A percentile compares a stretch with the other conserved stretches of the same genome.
Conservation (phyloP, 2,113 vertebrate species). For the Stigmatopora argus region DNA sequence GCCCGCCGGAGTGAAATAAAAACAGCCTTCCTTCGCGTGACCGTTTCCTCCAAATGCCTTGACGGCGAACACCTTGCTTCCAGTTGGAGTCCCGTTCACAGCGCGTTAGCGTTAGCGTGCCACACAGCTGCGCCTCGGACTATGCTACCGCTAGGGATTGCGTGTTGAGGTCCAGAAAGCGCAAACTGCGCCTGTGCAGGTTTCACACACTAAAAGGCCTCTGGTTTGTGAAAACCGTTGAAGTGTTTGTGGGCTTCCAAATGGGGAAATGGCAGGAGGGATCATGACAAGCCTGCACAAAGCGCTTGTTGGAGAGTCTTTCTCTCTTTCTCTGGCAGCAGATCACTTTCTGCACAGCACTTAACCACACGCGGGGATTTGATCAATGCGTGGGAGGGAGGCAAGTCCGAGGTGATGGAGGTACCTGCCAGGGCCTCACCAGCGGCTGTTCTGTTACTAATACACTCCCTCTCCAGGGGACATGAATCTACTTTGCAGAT, state of each 20-base stretch:
- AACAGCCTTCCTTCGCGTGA: constrained; percentile 28
- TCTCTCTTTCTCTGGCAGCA: constrained; percentile 39
- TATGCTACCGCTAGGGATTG: constrained; percentile 36
- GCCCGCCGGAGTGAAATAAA: constrained; percentile 11
- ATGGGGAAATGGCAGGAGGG: background rate
- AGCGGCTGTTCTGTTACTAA: constrained; percentile 64
- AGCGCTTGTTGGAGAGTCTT: constrained; percentile 20
- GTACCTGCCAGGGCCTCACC: constrained; percentile 57
- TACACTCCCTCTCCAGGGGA: constrained; percentile 44
- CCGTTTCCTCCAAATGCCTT: constrained; percentile 49
- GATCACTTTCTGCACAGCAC: constrained; percentile 47
- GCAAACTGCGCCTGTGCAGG: background rate
- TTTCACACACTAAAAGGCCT: constrained; percentile 7
- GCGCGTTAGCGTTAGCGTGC: constrained; percentile 30
- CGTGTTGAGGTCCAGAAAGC: constrained; percentile 18
- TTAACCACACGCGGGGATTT: constrained; percentile 43
- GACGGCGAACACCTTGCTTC: constrained; percentile 25
- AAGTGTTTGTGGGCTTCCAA: background rate
- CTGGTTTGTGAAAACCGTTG: background rate
- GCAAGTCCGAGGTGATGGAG: constrained; percentile 59
- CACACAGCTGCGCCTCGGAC: constrained; percentile 27
- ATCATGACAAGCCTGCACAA: background rate
- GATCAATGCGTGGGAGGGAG: constrained; percentile 55
- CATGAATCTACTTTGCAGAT: constrained; percentile 50
- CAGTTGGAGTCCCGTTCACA: constrained; percentile 11